Evolutionary conservation across 2,888 invertebrate species (phyloP).

Genomic region (Orthosia cruda): DNA sequence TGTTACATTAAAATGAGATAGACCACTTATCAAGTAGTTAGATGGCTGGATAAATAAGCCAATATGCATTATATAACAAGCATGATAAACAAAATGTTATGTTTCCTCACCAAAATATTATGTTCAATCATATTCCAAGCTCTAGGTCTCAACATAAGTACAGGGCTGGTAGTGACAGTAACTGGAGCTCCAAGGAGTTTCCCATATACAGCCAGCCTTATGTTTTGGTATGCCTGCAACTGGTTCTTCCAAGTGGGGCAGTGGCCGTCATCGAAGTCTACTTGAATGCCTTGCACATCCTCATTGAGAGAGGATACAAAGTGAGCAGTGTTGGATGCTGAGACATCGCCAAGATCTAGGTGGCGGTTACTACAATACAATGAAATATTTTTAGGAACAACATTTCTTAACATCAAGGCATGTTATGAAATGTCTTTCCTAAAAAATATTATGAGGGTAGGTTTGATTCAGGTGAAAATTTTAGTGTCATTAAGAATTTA

Average conservation of each 20-base stretch:
- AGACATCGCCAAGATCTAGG: conserved; percentile 93
- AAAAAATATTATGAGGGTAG: no score
- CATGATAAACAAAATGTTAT: neutral
- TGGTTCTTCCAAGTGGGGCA: conserved; percentile 95
- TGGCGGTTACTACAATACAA: conserved; percentile 88
- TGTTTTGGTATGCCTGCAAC: conserved; percentile 92
- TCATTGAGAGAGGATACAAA: conserved; percentile 91
- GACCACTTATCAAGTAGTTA: neutral
- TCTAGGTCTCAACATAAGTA: conserved; percentile 93
- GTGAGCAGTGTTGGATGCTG: conserved; percentile 92
- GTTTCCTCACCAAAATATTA: conserved; percentile 89
- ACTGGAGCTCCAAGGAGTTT: conserved; percentile 89
- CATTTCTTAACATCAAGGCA: no score
- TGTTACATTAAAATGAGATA: neutral
- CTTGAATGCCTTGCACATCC: conserved; percentile 92
- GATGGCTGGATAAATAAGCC: neutral
- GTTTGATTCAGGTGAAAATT: no score
- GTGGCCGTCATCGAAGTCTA: conserved; percentile 94
- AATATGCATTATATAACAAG: neutral
- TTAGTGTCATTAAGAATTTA: no score
- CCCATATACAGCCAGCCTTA: conserved; percentile 91
- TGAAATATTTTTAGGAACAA: neutral
- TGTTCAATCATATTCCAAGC: conserved; percentile 95
- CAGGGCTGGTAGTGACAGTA: conserved; percentile 90
- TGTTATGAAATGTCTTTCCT: no score